Evolutionary conservation across 2,113 vertebrate species (phyloP).

Genomic region (Campylomormyrus tamandua): DNA sequence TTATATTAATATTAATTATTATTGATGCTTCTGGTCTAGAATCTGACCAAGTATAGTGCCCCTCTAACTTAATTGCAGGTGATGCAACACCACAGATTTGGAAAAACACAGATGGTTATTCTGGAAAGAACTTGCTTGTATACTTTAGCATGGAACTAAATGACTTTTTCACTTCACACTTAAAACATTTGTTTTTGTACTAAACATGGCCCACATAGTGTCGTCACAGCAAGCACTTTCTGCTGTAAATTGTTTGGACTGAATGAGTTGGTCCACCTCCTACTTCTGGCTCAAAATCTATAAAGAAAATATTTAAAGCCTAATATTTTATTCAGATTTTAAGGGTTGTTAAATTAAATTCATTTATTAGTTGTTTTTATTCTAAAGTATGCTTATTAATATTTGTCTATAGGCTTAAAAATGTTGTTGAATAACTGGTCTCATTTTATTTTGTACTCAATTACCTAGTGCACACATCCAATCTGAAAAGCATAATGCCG

Average conservation of each 20-base stretch:
- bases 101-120: constrained; percentile 58
- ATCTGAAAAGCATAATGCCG: background rate
- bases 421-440: background rate
- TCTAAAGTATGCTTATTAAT: background rate
- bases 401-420: background rate
- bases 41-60: background rate
- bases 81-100: background rate
- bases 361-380: constrained; percentile 40
- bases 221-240: constrained; percentile 47
- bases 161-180: constrained; percentile 31
- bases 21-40: background rate
- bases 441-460: background rate
- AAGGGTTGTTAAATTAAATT: constrained; percentile 29
- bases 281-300: constrained; percentile 42
- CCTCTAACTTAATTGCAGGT: background rate
- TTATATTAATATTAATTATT: background rate
- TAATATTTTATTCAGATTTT: constrained; percentile 31
- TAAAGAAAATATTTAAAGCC: constrained; percentile 40
- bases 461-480: background rate
- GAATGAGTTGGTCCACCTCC: constrained; percentile 65
- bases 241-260: constrained; percentile 66
- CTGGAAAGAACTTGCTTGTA: background rate
- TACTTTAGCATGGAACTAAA: constrained; percentile 7
- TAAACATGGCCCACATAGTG: constrained; percentile 59
- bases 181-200: constrained; percentile 41